phyloP scores from a whole-genome alignment of 2,888 invertebrate species.

The Silvanus unidentatus region DNA sequence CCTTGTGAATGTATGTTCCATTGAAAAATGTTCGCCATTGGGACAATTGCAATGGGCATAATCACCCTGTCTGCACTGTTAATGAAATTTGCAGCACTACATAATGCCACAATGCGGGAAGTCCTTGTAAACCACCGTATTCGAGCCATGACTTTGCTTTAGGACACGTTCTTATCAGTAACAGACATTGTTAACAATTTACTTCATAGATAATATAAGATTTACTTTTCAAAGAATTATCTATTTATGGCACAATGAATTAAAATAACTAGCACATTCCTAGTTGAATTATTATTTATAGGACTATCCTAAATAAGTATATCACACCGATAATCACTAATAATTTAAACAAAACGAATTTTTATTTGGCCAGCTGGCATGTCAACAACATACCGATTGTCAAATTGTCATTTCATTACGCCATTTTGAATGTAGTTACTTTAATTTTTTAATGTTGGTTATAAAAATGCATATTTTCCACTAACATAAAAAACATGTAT shows the following conservation, averaged over 20 bases:
- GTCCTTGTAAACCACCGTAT: slow-evolving; percentile 51
- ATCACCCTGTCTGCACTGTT: slow-evolving; percentile 72
- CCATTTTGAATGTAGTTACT: slow-evolving; percentile 11
- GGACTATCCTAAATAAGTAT: no score
- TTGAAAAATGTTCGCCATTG: slow-evolving; percentile 64
- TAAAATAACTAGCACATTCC: no score
- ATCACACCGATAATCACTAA: no score
- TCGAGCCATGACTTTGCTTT: slow-evolving; percentile 41
- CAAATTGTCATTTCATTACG: slow-evolving; percentile 6
- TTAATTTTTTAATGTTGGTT: neutral
- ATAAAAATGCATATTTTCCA: no score
- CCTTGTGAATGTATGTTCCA: slow-evolving; percentile 68
- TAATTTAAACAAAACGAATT: no score
- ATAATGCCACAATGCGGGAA: slow-evolving; percentile 58
- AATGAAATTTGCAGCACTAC: slow-evolving; percentile 69
- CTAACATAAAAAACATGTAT: no score
- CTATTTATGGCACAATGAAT: no score
- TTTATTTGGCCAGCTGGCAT: slow-evolving; percentile 12
- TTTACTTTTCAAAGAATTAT: no score
- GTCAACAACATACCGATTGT: slow-evolving; percentile 6
- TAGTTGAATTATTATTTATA: no score
- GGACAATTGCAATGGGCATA: slow-evolving; percentile 72
- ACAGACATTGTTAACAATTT: no score
- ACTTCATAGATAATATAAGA: no score
- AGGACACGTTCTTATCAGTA: neutral